These are phyloP conservation scores for Pycnomerus fuliginosus DNA, from an alignment of 2,888 invertebrate species.

Conservation along the genomic window DNA sequence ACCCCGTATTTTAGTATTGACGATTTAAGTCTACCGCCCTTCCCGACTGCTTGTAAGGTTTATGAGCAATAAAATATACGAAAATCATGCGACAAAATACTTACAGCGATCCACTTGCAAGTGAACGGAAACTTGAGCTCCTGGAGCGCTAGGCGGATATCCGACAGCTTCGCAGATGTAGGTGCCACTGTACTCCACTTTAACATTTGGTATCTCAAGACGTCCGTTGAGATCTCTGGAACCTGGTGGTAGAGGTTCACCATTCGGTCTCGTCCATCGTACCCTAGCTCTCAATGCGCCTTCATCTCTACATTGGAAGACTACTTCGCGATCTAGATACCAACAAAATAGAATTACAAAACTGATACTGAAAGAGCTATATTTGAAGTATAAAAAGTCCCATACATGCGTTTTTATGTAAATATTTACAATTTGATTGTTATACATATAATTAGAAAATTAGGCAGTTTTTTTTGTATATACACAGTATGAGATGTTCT, in stretches of 20 bases:
- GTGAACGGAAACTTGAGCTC: slow-evolving; percentile 67
- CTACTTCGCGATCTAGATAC: slow-evolving; percentile 81
- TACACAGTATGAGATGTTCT: no score
- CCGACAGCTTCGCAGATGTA: slow-evolving; percentile 82
- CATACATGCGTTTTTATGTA: no score
- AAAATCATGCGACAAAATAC: slow-evolving; percentile 45
- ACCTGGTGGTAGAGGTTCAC: slow-evolving; percentile 72
- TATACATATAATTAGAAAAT: no score
- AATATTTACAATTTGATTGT: no score
- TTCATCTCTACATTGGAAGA: slow-evolving; percentile 91
- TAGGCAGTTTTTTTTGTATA: no score
- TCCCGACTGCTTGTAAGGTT: slow-evolving; percentile 35
- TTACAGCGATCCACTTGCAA: slow-evolving; percentile 78
- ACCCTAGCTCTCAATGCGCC: slow-evolving; percentile 76
- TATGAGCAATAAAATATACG: slow-evolving; percentile 1
- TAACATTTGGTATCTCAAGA: slow-evolving; percentile 81
- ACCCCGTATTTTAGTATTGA: slow-evolving; percentile 57
- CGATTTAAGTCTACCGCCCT: slow-evolving; percentile 38
- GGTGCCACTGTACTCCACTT: slow-evolving; percentile 71
- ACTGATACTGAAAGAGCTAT: no score
- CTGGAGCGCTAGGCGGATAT: slow-evolving; percentile 62
- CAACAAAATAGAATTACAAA: no score
- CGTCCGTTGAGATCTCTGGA: slow-evolving; percentile 75
- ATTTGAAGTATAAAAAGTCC: no score
- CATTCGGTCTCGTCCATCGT: slow-evolving; percentile 71